Evolutionary conservation across 2,888 invertebrate species (phyloP), one percentile per base, ranked within the genome.

Genomic region (Spodoptera picta): DNA sequence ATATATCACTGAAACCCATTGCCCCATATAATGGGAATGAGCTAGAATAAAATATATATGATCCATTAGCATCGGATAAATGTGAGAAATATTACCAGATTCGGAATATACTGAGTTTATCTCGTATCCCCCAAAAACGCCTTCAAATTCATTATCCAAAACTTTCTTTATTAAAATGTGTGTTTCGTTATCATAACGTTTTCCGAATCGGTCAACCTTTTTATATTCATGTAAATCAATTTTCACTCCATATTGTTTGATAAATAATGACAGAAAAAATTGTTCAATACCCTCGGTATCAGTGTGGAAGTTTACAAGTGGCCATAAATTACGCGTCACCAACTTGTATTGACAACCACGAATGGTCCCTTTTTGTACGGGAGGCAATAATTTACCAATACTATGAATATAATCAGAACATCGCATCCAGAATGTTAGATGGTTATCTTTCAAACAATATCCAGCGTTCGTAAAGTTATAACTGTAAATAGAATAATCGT

Each of bases 181-280:
- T 0, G 73, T 66, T 43, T 65, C 74, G 41, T 82, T 82, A 1
- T 55, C 2, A 73, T 43, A n/a, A 79, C 52, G 27, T n/a, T 54
- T 64, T 10, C 86, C 87, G 42, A 81, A 77, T 58, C 76, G 74
- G 50, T 85, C 78, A 9, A 69, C 49, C 55, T 68, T 74, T 4
- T 62, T 58, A 62, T 69, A 79, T 64, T 75, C 55, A 9, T 79
- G 42, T 11, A 85, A 44, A 42, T 84, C 66, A 23, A 83, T 68
- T 7, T 61, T 60, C 1, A 86, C 60, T 36, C 74, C 74, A 44
- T 68, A 56, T 10, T 65, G 52, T 47, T 82, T 61, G 44, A 71
- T 43, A 66, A 87, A 81, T 27, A 77, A 43, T 48, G 64, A 44
- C 11, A 87, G n/a, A 5, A 82, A 41, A 59, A 56, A 61, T 52